Conservation (phyloP, 2,888 invertebrate species). For the Polyploca ridens region DNA sequence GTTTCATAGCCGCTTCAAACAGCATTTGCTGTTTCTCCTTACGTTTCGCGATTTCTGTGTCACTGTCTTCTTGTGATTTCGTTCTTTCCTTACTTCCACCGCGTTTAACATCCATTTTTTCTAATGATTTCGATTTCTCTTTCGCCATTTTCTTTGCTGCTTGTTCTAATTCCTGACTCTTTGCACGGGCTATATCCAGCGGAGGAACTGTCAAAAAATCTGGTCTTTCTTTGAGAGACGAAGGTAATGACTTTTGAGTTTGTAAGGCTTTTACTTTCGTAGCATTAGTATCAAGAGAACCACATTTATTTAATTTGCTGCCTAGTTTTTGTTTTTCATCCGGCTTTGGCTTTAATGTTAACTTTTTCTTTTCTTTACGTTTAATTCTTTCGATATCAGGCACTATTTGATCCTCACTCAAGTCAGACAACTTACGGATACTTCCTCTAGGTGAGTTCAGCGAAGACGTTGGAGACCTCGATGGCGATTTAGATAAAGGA, state of each 20-base stretch:
- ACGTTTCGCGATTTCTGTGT: conserved; percentile 88
- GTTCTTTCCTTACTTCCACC: conserved; percentile 86
- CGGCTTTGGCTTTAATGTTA: conserved; percentile 73
- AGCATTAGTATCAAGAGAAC: conserved; percentile 78
- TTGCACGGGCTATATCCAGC: conserved; percentile 84
- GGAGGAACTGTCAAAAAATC: conserved; percentile 82
- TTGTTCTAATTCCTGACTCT: conserved; percentile 86
- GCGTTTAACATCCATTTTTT: conserved; percentile 86
- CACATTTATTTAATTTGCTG: conserved; percentile 76
- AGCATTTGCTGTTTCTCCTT: conserved; percentile 90
- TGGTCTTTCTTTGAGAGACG: conserved; percentile 78
- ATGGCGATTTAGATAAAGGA: conserved; percentile 80
- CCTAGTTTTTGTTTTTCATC: conserved; percentile 73
- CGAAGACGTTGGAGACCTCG: conserved; percentile 81
- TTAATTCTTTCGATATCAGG: conserved; percentile 80
- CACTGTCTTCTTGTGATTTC: conserved; percentile 89
- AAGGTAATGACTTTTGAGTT: conserved; percentile 84
- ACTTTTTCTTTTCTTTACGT: conserved; percentile 77
- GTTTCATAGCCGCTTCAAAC: conserved; percentile 90
- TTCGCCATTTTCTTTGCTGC: conserved; percentile 80
- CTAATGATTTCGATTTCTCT: conserved; percentile 88
- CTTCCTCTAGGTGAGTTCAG: conserved; percentile 81
- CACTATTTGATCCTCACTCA: conserved; percentile 81
- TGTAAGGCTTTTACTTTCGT: conserved; percentile 75
- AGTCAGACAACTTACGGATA: conserved; percentile 78